These are phyloP conservation scores for Lasiurus cinereus DNA, from an alignment of 2,113 vertebrate genomes.

Conservation along the genomic window DNA sequence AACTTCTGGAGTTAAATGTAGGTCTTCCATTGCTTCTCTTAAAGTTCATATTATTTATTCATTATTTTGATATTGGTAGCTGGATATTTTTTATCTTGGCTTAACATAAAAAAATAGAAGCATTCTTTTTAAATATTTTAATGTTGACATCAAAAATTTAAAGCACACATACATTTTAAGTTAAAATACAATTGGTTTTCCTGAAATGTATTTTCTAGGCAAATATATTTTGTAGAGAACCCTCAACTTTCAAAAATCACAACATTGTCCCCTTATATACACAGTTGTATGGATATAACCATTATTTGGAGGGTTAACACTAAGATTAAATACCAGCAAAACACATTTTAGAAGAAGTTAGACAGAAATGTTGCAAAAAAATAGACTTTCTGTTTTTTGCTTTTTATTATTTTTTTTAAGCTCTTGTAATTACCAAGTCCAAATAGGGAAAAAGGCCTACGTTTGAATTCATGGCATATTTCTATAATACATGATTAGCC, in stretches of 20 bases:
- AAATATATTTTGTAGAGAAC: conserved; percentile 29
- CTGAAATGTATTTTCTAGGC: not conserved
- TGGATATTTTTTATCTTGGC: conserved; percentile 9
- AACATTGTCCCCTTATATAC: not conserved
- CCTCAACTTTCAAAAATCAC: conserved; percentile 19
- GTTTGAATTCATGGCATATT: conserved; percentile 89
- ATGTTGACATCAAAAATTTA: not conserved
- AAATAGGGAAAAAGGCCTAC: conserved; percentile 85
- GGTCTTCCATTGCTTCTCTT: not conserved
- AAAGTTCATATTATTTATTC: conserved; percentile 11
- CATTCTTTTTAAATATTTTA: conserved; percentile 55
- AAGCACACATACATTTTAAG: not conserved
- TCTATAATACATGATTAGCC: conserved; percentile 88
- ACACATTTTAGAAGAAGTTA: conserved; percentile 84
- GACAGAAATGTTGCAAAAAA: conserved; percentile 85
- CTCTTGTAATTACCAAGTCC: conserved; percentile 79
- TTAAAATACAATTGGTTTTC: conserved; percentile 33
- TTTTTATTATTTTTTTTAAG: not conserved
- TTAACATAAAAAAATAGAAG: not conserved
- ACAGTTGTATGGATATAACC: not conserved
- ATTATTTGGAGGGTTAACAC: conserved; percentile 66
- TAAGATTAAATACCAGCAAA: conserved; percentile 75
- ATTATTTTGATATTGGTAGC: not conserved
- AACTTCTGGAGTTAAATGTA: not conserved
- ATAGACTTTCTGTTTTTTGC: conserved; percentile 80